phyloP scores from a whole-genome alignment of 2,888 invertebrate genomes.

The Tinea pellionella region DNA sequence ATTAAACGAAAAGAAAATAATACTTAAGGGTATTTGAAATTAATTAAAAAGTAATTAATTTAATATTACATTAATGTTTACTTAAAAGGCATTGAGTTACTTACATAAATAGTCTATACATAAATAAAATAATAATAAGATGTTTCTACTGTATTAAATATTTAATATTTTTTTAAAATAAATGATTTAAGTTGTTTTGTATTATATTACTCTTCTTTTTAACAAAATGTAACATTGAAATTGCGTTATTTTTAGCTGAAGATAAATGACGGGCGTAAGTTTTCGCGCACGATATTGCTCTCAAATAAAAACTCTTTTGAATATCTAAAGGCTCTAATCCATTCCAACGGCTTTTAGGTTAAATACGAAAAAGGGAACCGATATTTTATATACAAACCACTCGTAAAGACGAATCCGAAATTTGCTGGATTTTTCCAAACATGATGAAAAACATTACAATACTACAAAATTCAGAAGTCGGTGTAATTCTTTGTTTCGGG shows the following conservation, averaged over 20 bases:
- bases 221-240: background rate
- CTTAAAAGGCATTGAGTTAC: too few relatives aligned
- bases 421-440: background rate
- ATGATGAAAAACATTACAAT: background rate
- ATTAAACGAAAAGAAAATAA: too few relatives aligned
- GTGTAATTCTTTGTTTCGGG: background rate
- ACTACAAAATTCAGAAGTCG: background rate
- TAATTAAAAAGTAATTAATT: too few relatives aligned
- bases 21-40: too few relatives aligned
- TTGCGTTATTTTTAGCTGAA: background rate
- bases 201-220: background rate
- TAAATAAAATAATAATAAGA: too few relatives aligned
- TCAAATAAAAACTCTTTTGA: constrained; percentile 9
- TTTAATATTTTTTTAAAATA: background rate
- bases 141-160: too few relatives aligned
- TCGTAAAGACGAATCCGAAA: background rate
- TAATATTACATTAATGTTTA: too few relatives aligned
- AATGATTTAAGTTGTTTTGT: background rate
- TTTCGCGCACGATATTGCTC: background rate
- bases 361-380: constrained; percentile 2
- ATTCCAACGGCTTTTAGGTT: constrained; percentile 9
- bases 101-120: too few relatives aligned
- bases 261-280: constrained; percentile 8
- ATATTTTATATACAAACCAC: background rate
- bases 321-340: constrained; percentile 9